phyloP scores from a whole-genome alignment of 2,888 invertebrate genomes.

The Eristalinus sepulchralis region DNA sequence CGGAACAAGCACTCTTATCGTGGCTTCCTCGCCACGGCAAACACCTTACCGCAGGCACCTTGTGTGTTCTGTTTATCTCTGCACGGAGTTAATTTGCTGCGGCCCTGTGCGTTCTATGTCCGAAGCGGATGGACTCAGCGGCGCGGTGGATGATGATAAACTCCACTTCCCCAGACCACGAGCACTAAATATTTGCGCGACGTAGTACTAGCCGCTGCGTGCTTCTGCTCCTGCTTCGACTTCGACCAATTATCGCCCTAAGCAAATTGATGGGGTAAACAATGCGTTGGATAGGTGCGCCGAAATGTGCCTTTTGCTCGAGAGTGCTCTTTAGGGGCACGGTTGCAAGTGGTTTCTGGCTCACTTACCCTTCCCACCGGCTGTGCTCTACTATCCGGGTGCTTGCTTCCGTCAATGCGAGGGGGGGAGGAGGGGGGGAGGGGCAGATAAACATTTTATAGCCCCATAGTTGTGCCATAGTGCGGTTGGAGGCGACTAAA shows the following conservation, averaged over 20 bases:
- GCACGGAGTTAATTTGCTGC: neutral
- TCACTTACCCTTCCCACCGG: neutral
- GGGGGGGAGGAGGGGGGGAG: neutral
- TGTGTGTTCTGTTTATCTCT: neutral
- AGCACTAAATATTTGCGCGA: constrained; percentile 21
- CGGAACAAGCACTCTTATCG: constrained; percentile 44
- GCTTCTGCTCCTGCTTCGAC: neutral
- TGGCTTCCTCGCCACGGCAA: constrained; percentile 5
- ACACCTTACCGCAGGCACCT: neutral
- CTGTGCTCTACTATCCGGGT: neutral
- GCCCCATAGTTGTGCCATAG: neutral
- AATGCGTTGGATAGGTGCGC: neutral
- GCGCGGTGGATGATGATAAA: constrained; percentile 6
- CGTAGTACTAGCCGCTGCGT: neutral
- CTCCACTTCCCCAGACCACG: neutral
- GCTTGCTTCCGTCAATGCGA: neutral
- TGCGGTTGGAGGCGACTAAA: neutral
- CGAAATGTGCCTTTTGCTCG: neutral
- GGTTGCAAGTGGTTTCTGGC: neutral
- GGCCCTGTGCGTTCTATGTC: neutral
- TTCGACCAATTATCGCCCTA: constrained; percentile 5
- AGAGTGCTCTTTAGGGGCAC: neutral
- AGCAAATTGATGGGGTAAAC: constrained; percentile 28
- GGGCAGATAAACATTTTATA: neutral
- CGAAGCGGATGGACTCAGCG: neutral